These are phyloP conservation scores for Fistularia commersonii DNA, from an alignment of 2,797 vertebrate genomes.

Conservation along the genomic window DNA sequence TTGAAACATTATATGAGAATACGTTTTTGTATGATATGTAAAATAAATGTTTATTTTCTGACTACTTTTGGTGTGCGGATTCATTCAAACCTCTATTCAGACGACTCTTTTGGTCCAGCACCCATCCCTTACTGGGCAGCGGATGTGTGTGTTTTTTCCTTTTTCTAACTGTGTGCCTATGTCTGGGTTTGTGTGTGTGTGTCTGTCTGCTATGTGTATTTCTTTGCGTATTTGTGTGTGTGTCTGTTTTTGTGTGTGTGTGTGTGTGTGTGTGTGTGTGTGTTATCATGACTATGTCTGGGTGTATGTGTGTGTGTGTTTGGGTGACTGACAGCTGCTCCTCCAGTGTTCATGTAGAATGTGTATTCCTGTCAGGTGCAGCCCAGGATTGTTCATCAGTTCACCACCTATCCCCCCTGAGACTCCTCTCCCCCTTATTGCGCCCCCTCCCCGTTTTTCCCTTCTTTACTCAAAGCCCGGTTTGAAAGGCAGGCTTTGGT, in stretches of 20 bases:
- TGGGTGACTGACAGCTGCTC: constrained; percentile 56
- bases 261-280: no score
- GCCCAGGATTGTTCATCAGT: constrained; percentile 75
- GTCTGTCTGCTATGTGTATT: no score
- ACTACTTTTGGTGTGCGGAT: no score
- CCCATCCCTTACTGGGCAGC: no score
- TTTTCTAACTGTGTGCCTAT: no score
- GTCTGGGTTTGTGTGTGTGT: no score
- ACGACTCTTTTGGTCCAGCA: no score
- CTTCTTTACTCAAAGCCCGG: constrained; percentile 71
- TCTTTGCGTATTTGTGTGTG: constrained; percentile 1
- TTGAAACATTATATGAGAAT: no score
- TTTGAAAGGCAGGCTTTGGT: constrained; percentile 80
- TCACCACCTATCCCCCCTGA: constrained; percentile 67
- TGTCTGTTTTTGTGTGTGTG: constrained; percentile 10
- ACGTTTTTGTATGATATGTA: no score
- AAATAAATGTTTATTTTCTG: no score
- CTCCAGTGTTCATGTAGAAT: constrained; percentile 70
- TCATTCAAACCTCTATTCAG: no score
- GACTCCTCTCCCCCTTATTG: constrained; percentile 66
- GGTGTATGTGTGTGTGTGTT: constrained; percentile 9
- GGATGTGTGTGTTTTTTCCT: no score
- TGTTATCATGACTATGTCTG: constrained; percentile 12
- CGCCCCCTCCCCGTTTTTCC: constrained; percentile 49
- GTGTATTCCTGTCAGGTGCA: constrained; percentile 76